These are phyloP conservation scores for Zaprionus camerounensis DNA, from an alignment of 1,140 invertebrate species.

Conservation along the genomic window DNA sequence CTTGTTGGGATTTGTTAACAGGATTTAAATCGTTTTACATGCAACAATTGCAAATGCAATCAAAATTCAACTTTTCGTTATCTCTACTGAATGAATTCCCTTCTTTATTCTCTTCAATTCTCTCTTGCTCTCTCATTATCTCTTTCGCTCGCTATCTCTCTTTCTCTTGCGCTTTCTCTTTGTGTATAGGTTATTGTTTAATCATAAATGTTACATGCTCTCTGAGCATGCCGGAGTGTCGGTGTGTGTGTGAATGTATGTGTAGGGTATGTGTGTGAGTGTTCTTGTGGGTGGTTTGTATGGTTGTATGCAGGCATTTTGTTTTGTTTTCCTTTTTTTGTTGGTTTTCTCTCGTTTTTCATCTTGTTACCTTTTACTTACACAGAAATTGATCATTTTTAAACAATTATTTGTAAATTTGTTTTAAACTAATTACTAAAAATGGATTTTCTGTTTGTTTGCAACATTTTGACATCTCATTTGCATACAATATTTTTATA, in stretches of 20 bases:
- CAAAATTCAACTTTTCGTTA: conserved; percentile 50
- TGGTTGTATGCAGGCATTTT: conserved; percentile 39
- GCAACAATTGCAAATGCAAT: conserved; percentile 50
- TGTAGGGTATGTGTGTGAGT: conserved; percentile 10
- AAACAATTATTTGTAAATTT: conserved; percentile 81
- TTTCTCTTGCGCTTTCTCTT: conserved; percentile 23
- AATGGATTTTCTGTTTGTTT: conserved; percentile 76
- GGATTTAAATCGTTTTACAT: conserved; percentile 51
- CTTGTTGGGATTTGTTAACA: conserved; percentile 69
- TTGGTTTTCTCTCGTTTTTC: conserved; percentile 9
- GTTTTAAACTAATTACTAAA: conserved; percentile 82
- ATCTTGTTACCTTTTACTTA: conserved; percentile 48
- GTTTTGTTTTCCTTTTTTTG: conserved; percentile 18
- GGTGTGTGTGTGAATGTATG: conserved; percentile 31
- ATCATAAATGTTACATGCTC: conserved; percentile 56
- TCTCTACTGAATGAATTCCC: conserved; percentile 36
- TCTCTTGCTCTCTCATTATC: background rate
- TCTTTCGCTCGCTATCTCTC: conserved; percentile 5
- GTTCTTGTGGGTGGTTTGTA: conserved; percentile 24
- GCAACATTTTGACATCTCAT: conserved; percentile 81
- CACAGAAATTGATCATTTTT: conserved; percentile 67
- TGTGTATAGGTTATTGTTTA: conserved; percentile 49
- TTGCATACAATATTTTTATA: conserved; percentile 82
- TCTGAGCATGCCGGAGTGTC: conserved; percentile 64
- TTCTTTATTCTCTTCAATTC: background rate